A percentile compares a stretch with the other conserved stretches of the same genome.
Evolutionary conservation across 2,888 invertebrate species (phyloP).

Genomic region (Nemoura dubitans): DNA sequence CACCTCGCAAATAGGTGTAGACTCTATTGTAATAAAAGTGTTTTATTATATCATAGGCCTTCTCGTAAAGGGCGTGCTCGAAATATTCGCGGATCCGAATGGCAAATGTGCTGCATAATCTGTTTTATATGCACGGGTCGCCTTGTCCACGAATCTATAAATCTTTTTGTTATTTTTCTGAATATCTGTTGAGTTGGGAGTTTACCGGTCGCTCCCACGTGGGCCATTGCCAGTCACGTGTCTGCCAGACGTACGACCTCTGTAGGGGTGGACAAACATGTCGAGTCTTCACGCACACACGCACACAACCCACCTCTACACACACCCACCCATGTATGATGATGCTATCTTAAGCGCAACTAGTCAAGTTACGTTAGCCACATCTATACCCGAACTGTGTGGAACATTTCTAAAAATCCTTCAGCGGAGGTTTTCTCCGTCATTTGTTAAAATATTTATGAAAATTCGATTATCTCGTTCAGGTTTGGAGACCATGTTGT

Average conservation of each 20-base stretch:
- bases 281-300: not conserved
- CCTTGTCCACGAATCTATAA: conserved; percentile 21
- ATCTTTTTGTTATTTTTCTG: conserved; percentile 15
- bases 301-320: not conserved
- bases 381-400: too few species aligned
- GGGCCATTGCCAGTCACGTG: not conserved
- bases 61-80: not conserved
- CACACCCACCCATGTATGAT: too few species aligned
- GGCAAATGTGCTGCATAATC: not conserved
- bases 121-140: conserved; percentile 10
- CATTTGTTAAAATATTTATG: too few species aligned
- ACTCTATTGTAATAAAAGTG: not conserved
- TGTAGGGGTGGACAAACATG: conserved; percentile 12
- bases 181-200: conserved; percentile 29
- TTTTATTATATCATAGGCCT: not conserved
- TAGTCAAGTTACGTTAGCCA: too few species aligned
- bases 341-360: too few species aligned
- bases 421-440: too few species aligned
- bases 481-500: too few species aligned
- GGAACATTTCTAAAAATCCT: too few species aligned
- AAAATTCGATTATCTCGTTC: too few species aligned
- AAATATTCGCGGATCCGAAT: conserved; percentile 8
- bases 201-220: conserved; percentile 18
- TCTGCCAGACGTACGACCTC: not conserved
- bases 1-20: not conserved